Evolutionary conservation across 1,140 invertebrate species (phyloP), one percentile per base, ranked within the genome.

Genomic region (Ridgeia piscesae): DNA sequence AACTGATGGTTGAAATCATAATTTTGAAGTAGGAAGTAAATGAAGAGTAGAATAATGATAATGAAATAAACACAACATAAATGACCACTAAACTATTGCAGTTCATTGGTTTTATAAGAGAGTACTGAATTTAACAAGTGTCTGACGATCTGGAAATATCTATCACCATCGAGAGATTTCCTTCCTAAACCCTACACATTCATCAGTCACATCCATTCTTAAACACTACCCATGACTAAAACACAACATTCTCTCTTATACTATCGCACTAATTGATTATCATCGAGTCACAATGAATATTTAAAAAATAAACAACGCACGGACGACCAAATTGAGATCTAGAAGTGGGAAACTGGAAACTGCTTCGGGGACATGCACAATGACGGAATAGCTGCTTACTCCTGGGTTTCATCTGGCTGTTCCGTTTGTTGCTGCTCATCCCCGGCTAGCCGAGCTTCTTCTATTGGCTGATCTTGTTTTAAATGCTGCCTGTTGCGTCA

Each of bases 381-480:
- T 77, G 58, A 77, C 27, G 58, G 8, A 77, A 77, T 21, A 77
- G 58, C 58, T 77, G 58, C 58, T 77, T 77, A 77, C 58, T 77
- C 58, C 58, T 77, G 58, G 58, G 58, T 77, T 77, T 77, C 58
- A 77, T 77, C 58, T 77, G 58, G 58, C 58, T 77, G 58, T 77
- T 77, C 58, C 58, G 58, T 77, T 77, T 77, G 58, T 77, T 77
- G 58, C 58, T 77, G 58, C 27, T 77, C 58, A 21, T 77, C 58
- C 58, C 58, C 58, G 58, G 58, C 58, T 77, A 77, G 58, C 58
- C 58, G 58, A 77, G 58, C 58, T 77, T 77, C 58, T 77, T 77
- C 58, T 77, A 77, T 77, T 77, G 58, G 58, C 58, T 77, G 58
- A 21, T 77, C 58, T 77, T 77, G 58, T 77, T 77, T 77, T 77